Base-by-base conservation (phyloP, 2,888 invertebrate genomes). In the Lasiommata megera region DNA sequence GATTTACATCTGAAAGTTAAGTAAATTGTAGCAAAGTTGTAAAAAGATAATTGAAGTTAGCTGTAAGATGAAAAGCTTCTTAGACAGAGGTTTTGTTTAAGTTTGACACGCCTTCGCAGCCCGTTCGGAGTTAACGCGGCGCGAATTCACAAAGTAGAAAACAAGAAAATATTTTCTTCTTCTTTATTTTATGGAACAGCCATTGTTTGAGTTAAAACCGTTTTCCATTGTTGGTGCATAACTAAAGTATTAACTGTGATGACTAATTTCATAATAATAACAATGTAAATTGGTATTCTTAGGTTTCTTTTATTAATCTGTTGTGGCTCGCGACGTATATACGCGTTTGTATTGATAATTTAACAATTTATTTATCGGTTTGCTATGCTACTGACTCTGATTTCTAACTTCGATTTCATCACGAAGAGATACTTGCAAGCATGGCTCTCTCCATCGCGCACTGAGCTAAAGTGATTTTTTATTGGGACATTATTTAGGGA, bases 11-110 rank as follows among this genome's bases (percentile, higher is more conserved):
- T 16, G 23, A 28, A 16, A 46, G 29, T 46, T 14, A n/a, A n/a
- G 29, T 46, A 23, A 23, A 41, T 23, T 44, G 31, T 53, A 29
- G 23, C 37, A 18, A 40, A 53, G 44, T 53, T 38, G 37, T 31
- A 43, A 50, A 38, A 51, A 59, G 51, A 38, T 59, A 56, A 58
- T 54, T 48, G 48, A 50, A 51, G 37, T 41, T 46, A 44, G 23
- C 34, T 52, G 36, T 46, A 47, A 38, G 43, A 16, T 47, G 55
- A 52, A 55, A 29, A 59, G 50, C 38, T 40, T 59, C 34, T 46
- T 48, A 58, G 36, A 48, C 53, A 3, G 44, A 36, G 59, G 51
- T 52, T 55, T 59, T 59, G 46, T 59, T 51, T 36, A 41, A 55
- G 14, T 55, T 55, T 31, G 53, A 36, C 31, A 37, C 34, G 41